phyloP scores from a whole-genome alignment of 2,113 vertebrate genomes.

The Balaeniceps rex region DNA sequence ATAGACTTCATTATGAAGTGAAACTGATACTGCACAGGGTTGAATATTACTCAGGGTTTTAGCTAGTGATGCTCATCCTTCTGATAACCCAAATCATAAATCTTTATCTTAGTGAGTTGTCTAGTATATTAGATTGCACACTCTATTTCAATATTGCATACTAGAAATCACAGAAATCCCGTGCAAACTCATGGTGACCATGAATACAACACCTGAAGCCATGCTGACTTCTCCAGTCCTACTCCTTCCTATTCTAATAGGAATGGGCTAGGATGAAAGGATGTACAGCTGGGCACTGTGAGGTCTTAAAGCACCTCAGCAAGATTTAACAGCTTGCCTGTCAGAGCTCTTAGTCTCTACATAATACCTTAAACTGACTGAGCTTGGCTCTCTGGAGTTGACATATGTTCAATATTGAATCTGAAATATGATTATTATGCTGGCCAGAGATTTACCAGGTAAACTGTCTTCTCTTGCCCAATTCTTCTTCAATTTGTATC shows the following conservation, averaged over 20 bases:
- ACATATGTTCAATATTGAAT: neutral
- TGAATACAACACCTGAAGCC: neutral
- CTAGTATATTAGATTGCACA: neutral
- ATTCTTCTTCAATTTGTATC: neutral
- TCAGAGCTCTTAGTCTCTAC: neutral
- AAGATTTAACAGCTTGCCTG: slow-evolving; percentile 4
- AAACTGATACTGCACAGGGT: neutral
- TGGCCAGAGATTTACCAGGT: neutral
- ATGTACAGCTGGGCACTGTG: neutral
- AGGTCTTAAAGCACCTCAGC: slow-evolving; percentile 9
- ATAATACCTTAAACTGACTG: neutral
- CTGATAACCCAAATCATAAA: neutral
- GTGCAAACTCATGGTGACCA: neutral
- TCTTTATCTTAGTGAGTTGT: neutral
- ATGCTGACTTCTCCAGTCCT: neutral
- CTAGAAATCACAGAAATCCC: neutral
- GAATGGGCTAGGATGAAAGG: neutral
- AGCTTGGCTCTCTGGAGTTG: neutral
- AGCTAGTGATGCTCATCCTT: neutral
- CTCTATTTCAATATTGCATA: neutral
- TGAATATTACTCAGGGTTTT: neutral
- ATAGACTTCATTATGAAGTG: neutral
- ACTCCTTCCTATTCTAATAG: neutral
- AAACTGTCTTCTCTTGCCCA: neutral
- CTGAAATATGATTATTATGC: neutral